These are phyloP conservation scores for Pygoscelis adeliae DNA, from an alignment of 2,113 vertebrate genomes.

Conservation along the genomic window DNA sequence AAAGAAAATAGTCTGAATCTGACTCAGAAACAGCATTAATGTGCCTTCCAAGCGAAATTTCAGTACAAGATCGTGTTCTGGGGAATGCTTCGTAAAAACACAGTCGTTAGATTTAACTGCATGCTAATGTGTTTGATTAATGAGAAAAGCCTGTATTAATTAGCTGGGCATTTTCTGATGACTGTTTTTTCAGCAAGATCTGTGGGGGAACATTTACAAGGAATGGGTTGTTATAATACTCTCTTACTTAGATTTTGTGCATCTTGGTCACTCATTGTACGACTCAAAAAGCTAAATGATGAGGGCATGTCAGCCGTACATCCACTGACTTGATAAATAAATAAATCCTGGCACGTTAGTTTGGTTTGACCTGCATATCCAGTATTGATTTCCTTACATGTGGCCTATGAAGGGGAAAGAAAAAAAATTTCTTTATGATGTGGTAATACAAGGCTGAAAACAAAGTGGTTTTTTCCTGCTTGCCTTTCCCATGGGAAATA, in stretches of 20 bases:
- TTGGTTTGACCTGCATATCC: constrained; percentile 11
- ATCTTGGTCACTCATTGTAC: not conserved
- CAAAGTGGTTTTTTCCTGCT: not conserved
- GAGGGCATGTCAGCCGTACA: not conserved
- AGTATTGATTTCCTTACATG: constrained; percentile 13
- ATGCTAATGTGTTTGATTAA: not conserved
- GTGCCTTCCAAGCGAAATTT: not conserved
- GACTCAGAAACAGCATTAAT: not conserved
- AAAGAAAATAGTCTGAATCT: not conserved
- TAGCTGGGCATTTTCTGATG: not conserved
- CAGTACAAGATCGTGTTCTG: not conserved
- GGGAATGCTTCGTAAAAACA: not conserved
- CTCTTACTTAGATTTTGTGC: not conserved
- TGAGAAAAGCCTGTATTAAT: not conserved
- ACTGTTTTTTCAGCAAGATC: not conserved
- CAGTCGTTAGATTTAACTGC: not conserved
- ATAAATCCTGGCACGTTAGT: not conserved
- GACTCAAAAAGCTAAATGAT: not conserved
- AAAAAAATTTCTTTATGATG: constrained; percentile 20
- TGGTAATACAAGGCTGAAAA: not conserved
- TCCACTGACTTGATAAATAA: not conserved
- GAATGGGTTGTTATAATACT: not conserved
- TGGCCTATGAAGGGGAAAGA: not conserved
- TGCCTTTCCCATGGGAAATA: constrained; percentile 29
- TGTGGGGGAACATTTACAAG: not conserved